These are phyloP conservation scores for Edolisoma coerulescens DNA, from an alignment of 2,113 vertebrate species.

Conservation along the genomic window DNA sequence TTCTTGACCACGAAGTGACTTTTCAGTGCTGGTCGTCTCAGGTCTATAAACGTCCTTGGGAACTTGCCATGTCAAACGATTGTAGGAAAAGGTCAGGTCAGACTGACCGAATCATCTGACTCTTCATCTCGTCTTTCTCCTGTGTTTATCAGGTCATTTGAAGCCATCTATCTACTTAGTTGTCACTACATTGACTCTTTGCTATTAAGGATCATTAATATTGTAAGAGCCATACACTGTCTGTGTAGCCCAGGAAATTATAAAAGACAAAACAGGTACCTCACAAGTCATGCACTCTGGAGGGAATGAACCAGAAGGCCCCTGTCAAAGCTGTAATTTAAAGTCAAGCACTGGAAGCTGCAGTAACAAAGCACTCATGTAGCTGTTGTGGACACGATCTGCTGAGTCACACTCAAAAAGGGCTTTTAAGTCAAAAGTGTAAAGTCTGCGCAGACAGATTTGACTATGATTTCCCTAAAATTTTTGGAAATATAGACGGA, in stretches of 20 bases:
- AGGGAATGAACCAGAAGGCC: neutral
- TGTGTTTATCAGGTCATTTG: neutral
- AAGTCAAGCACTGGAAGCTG: neutral
- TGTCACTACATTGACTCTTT: neutral
- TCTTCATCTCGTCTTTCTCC: neutral
- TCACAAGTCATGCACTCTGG: neutral
- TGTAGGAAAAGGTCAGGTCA: neutral
- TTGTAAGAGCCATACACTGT: neutral
- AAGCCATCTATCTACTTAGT: neutral
- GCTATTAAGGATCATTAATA: conserved; percentile 8
- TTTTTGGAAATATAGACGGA: fast-evolving
- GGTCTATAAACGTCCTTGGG: neutral
- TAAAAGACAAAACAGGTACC: neutral
- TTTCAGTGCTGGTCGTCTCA: neutral
- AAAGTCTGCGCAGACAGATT: neutral
- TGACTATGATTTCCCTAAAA: neutral
- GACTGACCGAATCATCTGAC: neutral
- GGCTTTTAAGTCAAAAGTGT: neutral
- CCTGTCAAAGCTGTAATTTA: neutral
- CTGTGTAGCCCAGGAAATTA: neutral
- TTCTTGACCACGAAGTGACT: neutral
- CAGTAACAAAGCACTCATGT: neutral
- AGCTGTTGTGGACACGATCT: neutral
- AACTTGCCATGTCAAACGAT: neutral
- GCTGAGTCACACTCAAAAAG: neutral